Percentiles rank a stretch among this genome's conserved stretches.
These are phyloP conservation scores for Candidula unifasciata DNA, from an alignment of 2,888 invertebrate species.

Conservation along the genomic window DNA sequence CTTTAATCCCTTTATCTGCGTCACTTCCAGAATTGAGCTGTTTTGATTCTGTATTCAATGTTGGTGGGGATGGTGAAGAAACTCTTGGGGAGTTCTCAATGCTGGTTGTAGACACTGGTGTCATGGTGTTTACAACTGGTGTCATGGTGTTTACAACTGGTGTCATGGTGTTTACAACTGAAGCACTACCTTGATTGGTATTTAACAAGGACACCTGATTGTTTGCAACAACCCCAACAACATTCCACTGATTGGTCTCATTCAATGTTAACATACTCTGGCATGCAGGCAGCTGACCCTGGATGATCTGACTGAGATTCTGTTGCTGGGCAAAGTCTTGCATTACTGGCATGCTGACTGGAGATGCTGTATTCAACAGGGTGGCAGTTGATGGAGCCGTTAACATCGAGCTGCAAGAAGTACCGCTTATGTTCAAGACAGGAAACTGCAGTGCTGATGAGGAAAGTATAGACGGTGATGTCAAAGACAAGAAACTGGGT, in stretches of 20 bases:
- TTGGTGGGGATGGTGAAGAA: not conserved
- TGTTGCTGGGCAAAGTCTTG: conserved; percentile 26
- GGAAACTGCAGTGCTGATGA: conserved; percentile 9
- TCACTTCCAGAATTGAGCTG: not conserved
- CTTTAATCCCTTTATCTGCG: not conserved
- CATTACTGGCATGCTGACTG: not conserved
- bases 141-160: no score
- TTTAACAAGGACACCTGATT: conserved; percentile 46
- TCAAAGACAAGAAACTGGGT: not conserved
- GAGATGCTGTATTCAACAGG: not conserved
- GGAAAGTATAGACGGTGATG: conserved; percentile 4
- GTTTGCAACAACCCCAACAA: conserved; percentile 42
- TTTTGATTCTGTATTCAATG: conserved; percentile 9
- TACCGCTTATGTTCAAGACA: not conserved
- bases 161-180: not conserved
- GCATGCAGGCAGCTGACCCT: conserved; percentile 34
- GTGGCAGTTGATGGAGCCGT: not conserved
- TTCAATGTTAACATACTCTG: conserved; percentile 6
- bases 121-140: not conserved
- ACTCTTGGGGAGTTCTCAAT: not conserved
- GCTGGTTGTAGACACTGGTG: not conserved
- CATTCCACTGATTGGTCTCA: conserved; percentile 43
- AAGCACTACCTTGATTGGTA: not conserved
- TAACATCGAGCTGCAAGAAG: not conserved
- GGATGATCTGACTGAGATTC: conserved; percentile 34